phyloP scores from a whole-genome alignment of 2,888 invertebrate genomes.

The Polyommatus iphigenia region DNA sequence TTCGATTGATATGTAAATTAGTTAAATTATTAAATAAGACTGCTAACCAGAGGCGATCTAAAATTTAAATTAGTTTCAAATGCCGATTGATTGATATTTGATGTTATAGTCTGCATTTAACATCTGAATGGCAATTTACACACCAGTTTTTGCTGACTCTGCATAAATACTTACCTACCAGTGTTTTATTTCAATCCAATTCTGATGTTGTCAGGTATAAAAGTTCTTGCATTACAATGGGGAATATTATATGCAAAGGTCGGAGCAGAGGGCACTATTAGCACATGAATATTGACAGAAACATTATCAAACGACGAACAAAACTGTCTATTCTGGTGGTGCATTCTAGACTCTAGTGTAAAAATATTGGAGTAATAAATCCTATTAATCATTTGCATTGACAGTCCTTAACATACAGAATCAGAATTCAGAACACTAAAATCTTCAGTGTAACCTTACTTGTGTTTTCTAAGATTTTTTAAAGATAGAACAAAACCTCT shows the following conservation, averaged over 20 bases:
- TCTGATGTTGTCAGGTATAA: neutral
- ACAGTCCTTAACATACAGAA: neutral
- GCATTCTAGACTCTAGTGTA: too few relatives aligned
- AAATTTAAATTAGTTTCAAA: neutral
- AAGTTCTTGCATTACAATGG: too few relatives aligned
- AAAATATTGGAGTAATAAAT: too few relatives aligned
- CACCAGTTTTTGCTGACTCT: neutral
- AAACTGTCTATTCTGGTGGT: too few relatives aligned
- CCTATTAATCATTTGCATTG: neutral
- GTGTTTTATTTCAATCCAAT: neutral
- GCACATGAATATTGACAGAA: too few relatives aligned
- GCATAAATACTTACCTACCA: neutral
- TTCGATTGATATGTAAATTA: constrained; percentile 50
- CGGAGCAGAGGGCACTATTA: too few relatives aligned
- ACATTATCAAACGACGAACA: too few relatives aligned
- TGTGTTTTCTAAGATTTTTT: too few relatives aligned
- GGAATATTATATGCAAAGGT: too few relatives aligned
- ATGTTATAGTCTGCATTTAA: neutral
- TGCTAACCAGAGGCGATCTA: neutral
- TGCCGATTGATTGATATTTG: neutral
- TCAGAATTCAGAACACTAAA: neutral
- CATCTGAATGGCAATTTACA: neutral
- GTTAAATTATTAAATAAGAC: neutral
- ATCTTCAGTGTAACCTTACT: neutral
- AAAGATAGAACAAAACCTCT: neutral